Conservation (phyloP, 2,888 invertebrate genomes). For the Papilio demoleus region DNA sequence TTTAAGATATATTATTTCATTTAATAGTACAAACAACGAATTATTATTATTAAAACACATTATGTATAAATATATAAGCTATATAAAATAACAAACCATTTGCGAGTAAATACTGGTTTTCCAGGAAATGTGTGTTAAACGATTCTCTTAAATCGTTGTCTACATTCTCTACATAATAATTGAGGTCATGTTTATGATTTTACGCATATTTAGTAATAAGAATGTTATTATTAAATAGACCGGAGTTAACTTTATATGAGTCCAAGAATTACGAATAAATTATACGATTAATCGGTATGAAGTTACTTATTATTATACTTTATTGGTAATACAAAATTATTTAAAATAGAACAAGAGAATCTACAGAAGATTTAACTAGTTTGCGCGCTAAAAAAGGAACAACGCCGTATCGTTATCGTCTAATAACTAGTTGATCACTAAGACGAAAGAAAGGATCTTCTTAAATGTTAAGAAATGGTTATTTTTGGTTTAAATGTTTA, state of each 20-base stretch:
- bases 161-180: neutral
- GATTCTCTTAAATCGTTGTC: neutral
- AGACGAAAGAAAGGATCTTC: too few species aligned
- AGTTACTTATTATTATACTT: too few species aligned
- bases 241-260: neutral
- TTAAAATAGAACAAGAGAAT: too few species aligned
- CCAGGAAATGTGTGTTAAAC: slow-evolving; percentile 19
- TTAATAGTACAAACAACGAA: neutral
- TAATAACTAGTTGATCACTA: too few species aligned
- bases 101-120: slow-evolving; percentile 12
- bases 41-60: neutral
- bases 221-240: slow-evolving; percentile 23
- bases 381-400: too few species aligned
- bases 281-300: neutral
- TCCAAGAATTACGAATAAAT: slow-evolving; percentile 10
- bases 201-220: slow-evolving; percentile 1
- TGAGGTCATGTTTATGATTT: neutral
- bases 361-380: too few species aligned
- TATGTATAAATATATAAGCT: too few species aligned
- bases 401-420: too few species aligned
- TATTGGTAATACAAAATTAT: too few species aligned
- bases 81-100: slow-evolving; percentile 22
- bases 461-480: too few species aligned
- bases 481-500: too few species aligned
- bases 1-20: neutral